A percentile compares a stretch with the other conserved stretches of the same genome.
phyloP scores from a whole-genome alignment of 2,113 vertebrate species.

The Pithys albifrons region DNA sequence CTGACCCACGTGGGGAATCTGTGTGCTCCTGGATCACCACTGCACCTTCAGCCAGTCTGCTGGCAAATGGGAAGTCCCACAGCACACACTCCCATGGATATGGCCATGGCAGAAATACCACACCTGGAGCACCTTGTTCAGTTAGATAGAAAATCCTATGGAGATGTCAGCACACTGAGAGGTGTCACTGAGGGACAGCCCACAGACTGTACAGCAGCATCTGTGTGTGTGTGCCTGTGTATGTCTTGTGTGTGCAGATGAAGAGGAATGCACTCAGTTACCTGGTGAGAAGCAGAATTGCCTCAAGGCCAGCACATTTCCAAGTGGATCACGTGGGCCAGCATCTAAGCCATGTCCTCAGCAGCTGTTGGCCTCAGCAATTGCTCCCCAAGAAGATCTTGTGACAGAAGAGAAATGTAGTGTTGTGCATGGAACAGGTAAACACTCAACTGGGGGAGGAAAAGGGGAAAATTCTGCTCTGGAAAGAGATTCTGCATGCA shows the following conservation, averaged over 20 bases:
- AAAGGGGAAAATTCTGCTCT: not conserved
- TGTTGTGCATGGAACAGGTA: not conserved
- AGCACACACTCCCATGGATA: not conserved
- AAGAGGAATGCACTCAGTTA: not conserved
- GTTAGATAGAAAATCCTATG: not conserved
- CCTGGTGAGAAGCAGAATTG: not conserved
- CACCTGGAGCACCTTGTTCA: not conserved
- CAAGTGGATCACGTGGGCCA: not conserved
- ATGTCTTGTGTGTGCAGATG: fast-evolving
- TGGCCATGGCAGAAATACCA: not conserved
- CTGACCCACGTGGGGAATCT: fast-evolving
- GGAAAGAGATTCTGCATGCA: not conserved
- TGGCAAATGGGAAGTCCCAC: not conserved
- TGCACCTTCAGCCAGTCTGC: not conserved
- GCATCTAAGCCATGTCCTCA: not conserved
- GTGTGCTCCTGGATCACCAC: not conserved
- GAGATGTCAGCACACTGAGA: not conserved
- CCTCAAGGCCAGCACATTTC: not conserved
- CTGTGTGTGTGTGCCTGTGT: not conserved
- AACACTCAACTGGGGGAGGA: not conserved
- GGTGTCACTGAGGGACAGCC: not conserved
- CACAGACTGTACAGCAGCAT: not conserved
- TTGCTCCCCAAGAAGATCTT: not conserved
- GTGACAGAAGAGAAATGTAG: not conserved
- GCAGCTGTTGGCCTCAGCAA: not conserved